Base-by-base conservation (phyloP, 2,113 vertebrate genomes). In the Numida meleagris region DNA sequence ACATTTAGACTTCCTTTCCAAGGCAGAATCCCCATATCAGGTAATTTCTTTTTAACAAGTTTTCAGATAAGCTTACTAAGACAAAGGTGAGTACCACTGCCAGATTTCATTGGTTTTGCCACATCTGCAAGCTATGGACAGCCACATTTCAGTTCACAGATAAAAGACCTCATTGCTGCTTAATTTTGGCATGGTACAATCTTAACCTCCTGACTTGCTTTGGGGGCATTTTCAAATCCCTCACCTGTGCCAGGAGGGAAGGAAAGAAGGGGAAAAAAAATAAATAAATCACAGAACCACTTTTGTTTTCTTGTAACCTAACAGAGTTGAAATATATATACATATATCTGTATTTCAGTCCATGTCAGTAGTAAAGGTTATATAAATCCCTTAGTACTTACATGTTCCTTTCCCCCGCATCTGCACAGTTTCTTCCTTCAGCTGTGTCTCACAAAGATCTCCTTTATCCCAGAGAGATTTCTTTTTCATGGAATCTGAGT, bases 311-410 rank as follows among this genome's bases (percentile, higher is more conserved):
- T 63, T 45, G 20, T 84, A 43, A 94, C 15, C 55, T 67, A 74
- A 19, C 9, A 45, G 53, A 81, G 21, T 34, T 16, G 61, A 40
- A 66, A 53, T 16, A 43, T 6, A 43, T 6, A 14, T 16, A 43
- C 43, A 51, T 82, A 65, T 91, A 14, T 79, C 80, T 46, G 61
- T 92, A 63, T 65, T 73, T 87, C 86, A 82, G 13, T 66, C 61
- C 70, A 14, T 59, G 36, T 82, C 75, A 68, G 55, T 33, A 70
- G 65, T 93, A 72, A 86, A 36, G 21, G 19, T 63, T 81, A 38
- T 42, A 24, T 81, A 78, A 38, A 38, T 63, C 76, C 33, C 63
- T 72, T 59, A 50, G 43, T 19, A 62, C 70, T 90, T 65, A 65
- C 67, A 48, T 57, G 27, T 36, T 46, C 31, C 19, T 65, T 53